Percentiles rank a stretch among this genome's conserved stretches.
Conservation (phyloP, 2,113 vertebrate genomes). For the Clarias macrocephalus region DNA sequence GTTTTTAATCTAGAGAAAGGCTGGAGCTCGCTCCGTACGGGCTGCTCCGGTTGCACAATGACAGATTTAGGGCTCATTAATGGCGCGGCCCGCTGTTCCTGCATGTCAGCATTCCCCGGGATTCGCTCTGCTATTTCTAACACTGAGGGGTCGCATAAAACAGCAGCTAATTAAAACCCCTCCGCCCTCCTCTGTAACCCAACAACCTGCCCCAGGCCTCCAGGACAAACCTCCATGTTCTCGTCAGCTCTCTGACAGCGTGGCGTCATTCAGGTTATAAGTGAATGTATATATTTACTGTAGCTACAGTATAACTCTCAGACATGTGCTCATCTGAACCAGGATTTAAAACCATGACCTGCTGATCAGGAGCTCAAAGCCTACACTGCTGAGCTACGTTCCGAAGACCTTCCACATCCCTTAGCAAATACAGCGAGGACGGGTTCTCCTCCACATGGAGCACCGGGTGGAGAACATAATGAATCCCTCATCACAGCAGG, state of each 20-base stretch:
- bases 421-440: neutral
- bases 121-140: slow-evolving; percentile 68
- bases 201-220: neutral
- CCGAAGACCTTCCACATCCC: neutral
- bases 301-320: too few relatives aligned
- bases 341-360: too few relatives aligned
- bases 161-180: slow-evolving; percentile 60
- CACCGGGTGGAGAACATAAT: neutral
- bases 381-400: too few relatives aligned
- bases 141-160: slow-evolving; percentile 75
- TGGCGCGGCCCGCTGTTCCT: slow-evolving; percentile 76
- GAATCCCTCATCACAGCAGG: neutral
- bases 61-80: slow-evolving; percentile 92
- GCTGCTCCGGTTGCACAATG: slow-evolving; percentile 75
- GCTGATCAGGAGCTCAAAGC: neutral
- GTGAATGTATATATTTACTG: too few relatives aligned
- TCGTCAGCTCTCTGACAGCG: neutral
- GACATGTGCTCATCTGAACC: neutral
- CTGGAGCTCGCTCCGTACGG: slow-evolving; percentile 80
- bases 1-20: slow-evolving; percentile 82
- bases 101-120: slow-evolving; percentile 80
- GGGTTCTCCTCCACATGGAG: neutral
- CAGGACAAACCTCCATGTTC: neutral
- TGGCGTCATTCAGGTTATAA: neutral
- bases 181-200: slow-evolving; percentile 32